Conservation (phyloP, 35 echinoderm and acorn worm genomes). For the Apostichopus californicus region DNA sequence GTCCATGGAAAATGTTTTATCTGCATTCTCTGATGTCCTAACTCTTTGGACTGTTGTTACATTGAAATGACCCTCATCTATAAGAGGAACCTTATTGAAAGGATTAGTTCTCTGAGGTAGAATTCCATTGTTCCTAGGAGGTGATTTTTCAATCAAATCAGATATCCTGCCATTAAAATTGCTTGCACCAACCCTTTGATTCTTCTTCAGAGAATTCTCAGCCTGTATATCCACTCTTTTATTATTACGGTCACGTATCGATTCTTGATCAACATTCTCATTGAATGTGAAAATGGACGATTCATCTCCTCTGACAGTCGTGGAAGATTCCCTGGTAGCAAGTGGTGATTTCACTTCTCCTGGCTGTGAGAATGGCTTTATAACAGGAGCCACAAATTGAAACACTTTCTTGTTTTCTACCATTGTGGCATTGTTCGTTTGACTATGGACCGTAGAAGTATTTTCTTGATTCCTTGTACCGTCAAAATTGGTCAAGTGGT, state of each 20-base stretch:
- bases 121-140: neutral
- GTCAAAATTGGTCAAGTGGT: neutral
- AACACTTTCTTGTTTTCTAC: neutral
- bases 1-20: neutral
- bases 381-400: neutral
- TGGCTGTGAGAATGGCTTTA: neutral
- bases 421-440: neutral
- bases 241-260: neutral
- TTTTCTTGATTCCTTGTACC: neutral
- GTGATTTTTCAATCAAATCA: neutral
- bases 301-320: neutral
- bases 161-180: neutral
- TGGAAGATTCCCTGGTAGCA: neutral
- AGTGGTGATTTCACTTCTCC: slow-evolving; percentile 3
- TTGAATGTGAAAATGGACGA: neutral
- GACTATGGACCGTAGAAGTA: neutral
- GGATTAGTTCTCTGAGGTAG: slow-evolving; percentile 66
- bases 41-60: neutral
- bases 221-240: neutral
- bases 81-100: slow-evolving; percentile 78
- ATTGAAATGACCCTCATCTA: slow-evolving; percentile 84
- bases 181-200: neutral
- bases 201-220: neutral
- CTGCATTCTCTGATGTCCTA: neutral
- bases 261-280: neutral